Conservation (phyloP, 2,888 invertebrate species). For the Oscheius sp. region DNA sequence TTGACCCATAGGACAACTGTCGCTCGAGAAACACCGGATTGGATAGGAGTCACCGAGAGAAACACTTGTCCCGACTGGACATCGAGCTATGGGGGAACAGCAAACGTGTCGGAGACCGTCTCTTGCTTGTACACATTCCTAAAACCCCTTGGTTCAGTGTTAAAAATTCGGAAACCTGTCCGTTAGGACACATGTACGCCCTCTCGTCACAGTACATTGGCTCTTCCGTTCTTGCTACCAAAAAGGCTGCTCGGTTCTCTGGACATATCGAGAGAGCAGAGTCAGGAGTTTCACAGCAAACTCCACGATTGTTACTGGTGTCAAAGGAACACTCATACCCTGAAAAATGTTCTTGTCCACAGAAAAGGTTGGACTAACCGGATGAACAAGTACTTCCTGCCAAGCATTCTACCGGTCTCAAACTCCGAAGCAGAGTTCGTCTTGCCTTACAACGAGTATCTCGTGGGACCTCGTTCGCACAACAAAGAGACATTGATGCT, state of each 20-base stretch:
- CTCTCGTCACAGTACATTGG: conserved; percentile 29
- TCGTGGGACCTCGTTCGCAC: conserved; percentile 19
- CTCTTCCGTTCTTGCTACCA: conserved; percentile 28
- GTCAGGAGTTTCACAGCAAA: conserved; percentile 47
- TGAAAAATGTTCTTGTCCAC: not conserved
- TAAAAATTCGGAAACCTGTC: conserved; percentile 1
- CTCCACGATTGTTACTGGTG: conserved; percentile 43
- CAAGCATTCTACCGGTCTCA: conserved; percentile 17
- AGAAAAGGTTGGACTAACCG: not conserved
- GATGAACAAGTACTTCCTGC: conserved; percentile 20
- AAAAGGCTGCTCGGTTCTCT: conserved; percentile 20
- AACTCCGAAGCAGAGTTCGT: conserved; percentile 13
- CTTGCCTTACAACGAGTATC: conserved; percentile 32
- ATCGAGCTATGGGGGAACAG: conserved; percentile 13
- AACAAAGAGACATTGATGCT: conserved; percentile 6
- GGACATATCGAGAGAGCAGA: conserved; percentile 21
- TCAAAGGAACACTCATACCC: conserved; percentile 52
- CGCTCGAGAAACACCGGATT: conserved; percentile 19
- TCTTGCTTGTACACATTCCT: conserved; percentile 22
- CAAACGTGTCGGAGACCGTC: conserved; percentile 24
- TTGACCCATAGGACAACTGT: conserved; percentile 8
- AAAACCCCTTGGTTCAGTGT: not conserved
- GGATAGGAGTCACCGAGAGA: not conserved
- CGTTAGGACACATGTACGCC: conserved; percentile 29
- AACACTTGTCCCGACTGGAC: conserved; percentile 10